Percentiles rank a stretch among this genome's conserved stretches.
Conservation (phyloP, 2,113 vertebrate species). For the Mandrillus leucophaeus region DNA sequence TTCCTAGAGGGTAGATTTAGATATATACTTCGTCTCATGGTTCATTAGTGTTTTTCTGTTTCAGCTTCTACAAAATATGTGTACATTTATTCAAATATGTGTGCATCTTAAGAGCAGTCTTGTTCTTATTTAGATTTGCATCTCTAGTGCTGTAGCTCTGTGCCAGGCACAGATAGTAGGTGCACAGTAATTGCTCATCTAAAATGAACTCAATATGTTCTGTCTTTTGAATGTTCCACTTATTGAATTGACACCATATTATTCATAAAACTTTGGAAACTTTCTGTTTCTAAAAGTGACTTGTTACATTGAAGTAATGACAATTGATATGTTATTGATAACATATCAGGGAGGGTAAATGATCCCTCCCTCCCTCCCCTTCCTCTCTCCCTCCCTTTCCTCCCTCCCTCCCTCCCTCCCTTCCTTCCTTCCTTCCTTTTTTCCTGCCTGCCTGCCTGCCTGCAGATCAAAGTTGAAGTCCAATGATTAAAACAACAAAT, state of each 20-base stretch:
- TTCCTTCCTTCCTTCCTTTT: background rate
- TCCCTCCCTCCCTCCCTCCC: too few relatives aligned
- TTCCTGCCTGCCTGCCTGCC: background rate
- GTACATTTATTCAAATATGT: background rate
- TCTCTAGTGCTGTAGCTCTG: too few relatives aligned
- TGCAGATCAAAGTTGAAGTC: background rate
- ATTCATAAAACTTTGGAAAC: background rate
- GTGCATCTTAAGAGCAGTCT: background rate
- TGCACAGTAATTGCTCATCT: background rate
- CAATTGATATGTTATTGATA: background rate
- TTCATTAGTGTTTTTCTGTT: background rate
- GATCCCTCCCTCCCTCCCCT: background rate
- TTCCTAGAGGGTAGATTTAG: background rate
- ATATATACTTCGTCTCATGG: background rate
- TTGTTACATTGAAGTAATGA: background rate
- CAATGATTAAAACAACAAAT: background rate
- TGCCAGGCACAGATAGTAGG: accelerated
- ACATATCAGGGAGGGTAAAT: background rate
- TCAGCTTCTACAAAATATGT: background rate
- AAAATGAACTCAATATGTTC: background rate
- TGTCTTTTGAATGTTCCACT: background rate
- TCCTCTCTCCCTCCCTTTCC: too few relatives aligned
- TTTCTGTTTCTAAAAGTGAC: constrained; percentile 38
- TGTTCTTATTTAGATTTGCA: background rate
- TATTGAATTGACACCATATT: background rate